These are phyloP conservation scores for Asarcornis scutulata DNA, from an alignment of 2,113 vertebrate genomes.

Conservation along the genomic window DNA sequence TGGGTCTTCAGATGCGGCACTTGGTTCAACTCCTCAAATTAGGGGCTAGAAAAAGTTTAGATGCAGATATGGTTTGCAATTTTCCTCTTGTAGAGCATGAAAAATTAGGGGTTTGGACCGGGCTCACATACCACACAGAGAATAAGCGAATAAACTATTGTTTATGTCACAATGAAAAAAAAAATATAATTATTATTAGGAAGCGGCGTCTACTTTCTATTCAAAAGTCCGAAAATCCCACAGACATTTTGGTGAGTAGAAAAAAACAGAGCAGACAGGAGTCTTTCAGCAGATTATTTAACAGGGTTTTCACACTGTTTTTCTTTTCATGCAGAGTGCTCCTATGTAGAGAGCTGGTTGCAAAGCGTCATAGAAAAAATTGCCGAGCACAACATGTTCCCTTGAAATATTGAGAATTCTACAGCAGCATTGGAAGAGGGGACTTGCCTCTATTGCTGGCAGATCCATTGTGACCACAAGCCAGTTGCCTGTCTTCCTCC, in stretches of 20 bases:
- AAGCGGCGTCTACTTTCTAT: neutral
- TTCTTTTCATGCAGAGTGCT: neutral
- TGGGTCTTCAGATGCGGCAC: neutral
- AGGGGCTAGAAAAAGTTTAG: constrained; percentile 38
- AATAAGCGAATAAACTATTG: constrained; percentile 37
- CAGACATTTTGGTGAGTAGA: neutral
- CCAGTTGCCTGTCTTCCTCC: neutral
- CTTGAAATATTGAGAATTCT: neutral
- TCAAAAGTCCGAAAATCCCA: neutral
- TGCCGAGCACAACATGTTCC: neutral
- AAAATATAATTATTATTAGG: neutral
- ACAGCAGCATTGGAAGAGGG: neutral
- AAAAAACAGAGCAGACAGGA: neutral
- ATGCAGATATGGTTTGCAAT: neutral
- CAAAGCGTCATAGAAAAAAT: neutral
- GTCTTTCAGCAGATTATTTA: constrained; percentile 5
- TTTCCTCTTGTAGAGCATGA: neutral
- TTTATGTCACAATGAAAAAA: neutral
- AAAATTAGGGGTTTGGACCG: constrained; percentile 2
- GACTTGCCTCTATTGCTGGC: neutral
- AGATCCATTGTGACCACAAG: neutral
- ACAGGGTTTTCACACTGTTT: neutral
- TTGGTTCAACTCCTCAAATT: neutral
- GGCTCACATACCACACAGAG: neutral
- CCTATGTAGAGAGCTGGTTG: neutral